These are phyloP conservation scores for Oscheius myriophilus DNA, from an alignment of 2,888 invertebrate species.

Conservation along the genomic window DNA sequence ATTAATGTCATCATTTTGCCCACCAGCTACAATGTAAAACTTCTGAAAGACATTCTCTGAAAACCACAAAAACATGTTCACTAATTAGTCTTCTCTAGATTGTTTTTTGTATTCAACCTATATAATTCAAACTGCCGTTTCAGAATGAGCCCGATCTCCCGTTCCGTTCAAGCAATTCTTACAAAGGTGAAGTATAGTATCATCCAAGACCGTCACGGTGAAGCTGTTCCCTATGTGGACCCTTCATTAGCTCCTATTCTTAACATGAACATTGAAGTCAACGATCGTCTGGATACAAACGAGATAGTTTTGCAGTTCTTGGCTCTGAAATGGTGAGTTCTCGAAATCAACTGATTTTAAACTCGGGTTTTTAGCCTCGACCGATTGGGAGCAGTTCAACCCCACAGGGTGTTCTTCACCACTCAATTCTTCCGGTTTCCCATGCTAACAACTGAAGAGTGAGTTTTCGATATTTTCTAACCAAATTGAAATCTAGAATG, in stretches of 20 bases:
- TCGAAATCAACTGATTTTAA: neutral
- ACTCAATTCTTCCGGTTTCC: constrained; percentile 75
- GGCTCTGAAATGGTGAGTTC: constrained; percentile 72
- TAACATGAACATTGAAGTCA: constrained; percentile 68
- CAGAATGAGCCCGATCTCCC: constrained; percentile 35
- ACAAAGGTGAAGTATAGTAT: constrained; percentile 13
- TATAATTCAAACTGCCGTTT: no score
- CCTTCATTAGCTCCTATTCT: constrained; percentile 59
- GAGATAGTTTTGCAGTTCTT: constrained; percentile 74
- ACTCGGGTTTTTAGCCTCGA: constrained; percentile 28
- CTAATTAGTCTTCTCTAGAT: no score
- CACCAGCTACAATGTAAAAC: no score
- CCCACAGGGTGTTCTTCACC: constrained; percentile 73
- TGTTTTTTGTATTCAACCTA: no score
- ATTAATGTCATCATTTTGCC: no score
- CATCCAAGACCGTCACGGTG: constrained; percentile 70
- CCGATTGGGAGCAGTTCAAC: constrained; percentile 23
- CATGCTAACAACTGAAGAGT: constrained; percentile 74
- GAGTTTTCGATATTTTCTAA: constrained; percentile 9
- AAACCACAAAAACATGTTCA: no score
- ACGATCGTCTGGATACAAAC: constrained; percentile 72
- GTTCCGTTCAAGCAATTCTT: constrained; percentile 37
- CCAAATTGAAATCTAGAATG: constrained; percentile 22
- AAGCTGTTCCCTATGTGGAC: constrained; percentile 72
- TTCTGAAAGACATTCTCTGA: no score